phyloP scores from a whole-genome alignment of 1,140 invertebrate species.

The Procambarus clarkii region DNA sequence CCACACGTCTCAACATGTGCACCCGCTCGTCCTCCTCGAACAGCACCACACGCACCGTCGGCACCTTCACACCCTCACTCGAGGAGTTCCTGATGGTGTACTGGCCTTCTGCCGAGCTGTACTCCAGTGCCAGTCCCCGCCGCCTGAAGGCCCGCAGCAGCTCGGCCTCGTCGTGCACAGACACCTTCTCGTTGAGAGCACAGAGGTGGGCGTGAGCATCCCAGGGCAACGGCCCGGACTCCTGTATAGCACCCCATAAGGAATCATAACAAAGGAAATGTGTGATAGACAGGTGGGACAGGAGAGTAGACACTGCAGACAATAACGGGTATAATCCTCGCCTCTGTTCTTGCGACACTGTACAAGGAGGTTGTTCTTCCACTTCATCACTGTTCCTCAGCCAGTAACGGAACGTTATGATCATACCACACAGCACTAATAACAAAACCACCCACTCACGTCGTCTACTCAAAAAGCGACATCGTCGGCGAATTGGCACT shows the following conservation, averaged over 20 bases:
- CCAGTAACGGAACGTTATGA: neutral
- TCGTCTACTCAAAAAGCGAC: slow-evolving; percentile 17
- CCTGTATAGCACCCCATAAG: slow-evolving; percentile 78
- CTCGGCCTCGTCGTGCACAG: slow-evolving; percentile 76
- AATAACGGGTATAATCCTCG: slow-evolving; percentile 50
- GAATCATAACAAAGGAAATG: slow-evolving; percentile 79
- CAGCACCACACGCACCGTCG: slow-evolving; percentile 74
- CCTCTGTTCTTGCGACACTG: slow-evolving; percentile 55
- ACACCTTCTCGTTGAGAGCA: slow-evolving; percentile 76
- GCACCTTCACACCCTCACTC: slow-evolving; percentile 61
- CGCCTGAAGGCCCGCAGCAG: slow-evolving; percentile 75
- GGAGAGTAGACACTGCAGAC: slow-evolving; percentile 48
- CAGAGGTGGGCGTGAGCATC: slow-evolving; percentile 78
- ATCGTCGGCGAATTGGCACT: slow-evolving; percentile 30
- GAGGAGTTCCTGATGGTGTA: slow-evolving; percentile 74
- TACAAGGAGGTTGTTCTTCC: slow-evolving; percentile 33
- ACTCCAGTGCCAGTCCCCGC: slow-evolving; percentile 74
- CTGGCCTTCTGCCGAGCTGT: slow-evolving; percentile 76
- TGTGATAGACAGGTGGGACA: slow-evolving; percentile 57
- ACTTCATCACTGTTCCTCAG: neutral
- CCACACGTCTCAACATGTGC: slow-evolving; percentile 78
- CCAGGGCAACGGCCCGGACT: slow-evolving; percentile 77
- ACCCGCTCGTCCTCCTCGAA: slow-evolving; percentile 76
- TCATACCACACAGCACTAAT: slow-evolving; percentile 15
- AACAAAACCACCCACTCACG: slow-evolving; percentile 33